Conservation (phyloP, 2,113 vertebrate species). For the Microcebus jonahi region DNA sequence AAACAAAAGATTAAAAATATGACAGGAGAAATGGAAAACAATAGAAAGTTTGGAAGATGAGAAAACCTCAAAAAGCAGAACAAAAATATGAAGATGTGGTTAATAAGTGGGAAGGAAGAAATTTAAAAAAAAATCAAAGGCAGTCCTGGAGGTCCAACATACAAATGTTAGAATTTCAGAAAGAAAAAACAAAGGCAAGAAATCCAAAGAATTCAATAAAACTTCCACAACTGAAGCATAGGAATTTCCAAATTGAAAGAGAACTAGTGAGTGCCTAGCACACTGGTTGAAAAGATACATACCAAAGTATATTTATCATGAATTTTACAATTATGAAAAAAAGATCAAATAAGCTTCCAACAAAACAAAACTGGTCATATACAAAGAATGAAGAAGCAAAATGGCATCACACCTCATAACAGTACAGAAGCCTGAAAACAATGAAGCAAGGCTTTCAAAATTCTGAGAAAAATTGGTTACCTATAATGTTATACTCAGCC, state of each 20-base stretch:
- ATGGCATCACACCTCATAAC: not conserved
- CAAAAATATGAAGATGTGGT: constrained; percentile 7
- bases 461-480: constrained; percentile 48
- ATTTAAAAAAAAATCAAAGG: not conserved
- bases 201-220: constrained; percentile 33
- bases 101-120: not conserved
- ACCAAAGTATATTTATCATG: not conserved
- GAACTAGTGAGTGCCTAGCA: not conserved
- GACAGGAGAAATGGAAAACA: constrained; percentile 29
- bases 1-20: not conserved
- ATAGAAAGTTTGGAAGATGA: not conserved
- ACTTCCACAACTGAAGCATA: constrained; percentile 33
- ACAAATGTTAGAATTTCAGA: not conserved
- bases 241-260: constrained; percentile 36
- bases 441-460: constrained; percentile 12
- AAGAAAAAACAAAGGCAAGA: not conserved
- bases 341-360: not conserved
- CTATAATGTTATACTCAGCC: not conserved
- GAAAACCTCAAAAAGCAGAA: not conserved
- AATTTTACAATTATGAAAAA: constrained; percentile 41
- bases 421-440: not conserved
- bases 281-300: constrained; percentile 20
- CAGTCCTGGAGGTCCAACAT: not conserved
- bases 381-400: constrained; percentile 45
- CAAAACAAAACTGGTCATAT: constrained; percentile 15